phyloP scores from a whole-genome alignment of 2,113 vertebrate genomes.

The Onychostruthus taczanowskii region DNA sequence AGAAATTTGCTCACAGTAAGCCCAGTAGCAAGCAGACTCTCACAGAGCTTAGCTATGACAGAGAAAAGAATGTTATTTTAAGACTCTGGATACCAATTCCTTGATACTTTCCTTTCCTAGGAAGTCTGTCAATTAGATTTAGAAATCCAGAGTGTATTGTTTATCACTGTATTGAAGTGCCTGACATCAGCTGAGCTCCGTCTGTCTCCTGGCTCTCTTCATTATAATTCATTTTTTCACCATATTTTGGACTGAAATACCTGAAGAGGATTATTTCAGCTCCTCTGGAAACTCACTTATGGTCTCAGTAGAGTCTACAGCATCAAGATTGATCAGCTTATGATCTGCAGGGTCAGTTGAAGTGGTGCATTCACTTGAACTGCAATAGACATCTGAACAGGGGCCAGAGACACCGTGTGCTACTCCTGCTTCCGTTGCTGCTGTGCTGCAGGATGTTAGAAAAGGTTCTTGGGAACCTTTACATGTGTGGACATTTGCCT shows the following conservation, averaged over 20 bases:
- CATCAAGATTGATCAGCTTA: conserved; percentile 3
- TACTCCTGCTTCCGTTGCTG: not conserved
- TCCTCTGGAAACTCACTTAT: conserved; percentile 56
- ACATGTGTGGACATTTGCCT: not conserved
- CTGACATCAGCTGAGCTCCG: not conserved
- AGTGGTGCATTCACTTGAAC: not conserved
- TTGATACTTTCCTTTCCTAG: conserved; percentile 12
- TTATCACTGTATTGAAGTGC: not conserved
- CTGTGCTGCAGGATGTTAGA: not conserved
- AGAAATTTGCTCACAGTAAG: not conserved
- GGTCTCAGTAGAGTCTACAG: not conserved
- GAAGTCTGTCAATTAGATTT: conserved; percentile 52
- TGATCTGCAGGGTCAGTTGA: not conserved
- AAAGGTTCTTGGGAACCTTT: not conserved
- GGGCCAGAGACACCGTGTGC: not conserved
- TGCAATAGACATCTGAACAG: not conserved
- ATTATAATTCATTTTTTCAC: conserved; percentile 7
- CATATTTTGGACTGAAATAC: conserved; percentile 2
- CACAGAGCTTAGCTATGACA: not conserved
- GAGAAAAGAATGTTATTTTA: not conserved
- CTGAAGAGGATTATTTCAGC: not conserved
- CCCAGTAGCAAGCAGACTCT: not conserved
- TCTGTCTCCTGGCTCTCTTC: not conserved
- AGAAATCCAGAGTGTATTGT: conserved; percentile 13
- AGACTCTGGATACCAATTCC: not conserved